Conservation (phyloP, 37 sponge, comb jelly and placozoan genomes). For the Tethya wilhelma region DNA sequence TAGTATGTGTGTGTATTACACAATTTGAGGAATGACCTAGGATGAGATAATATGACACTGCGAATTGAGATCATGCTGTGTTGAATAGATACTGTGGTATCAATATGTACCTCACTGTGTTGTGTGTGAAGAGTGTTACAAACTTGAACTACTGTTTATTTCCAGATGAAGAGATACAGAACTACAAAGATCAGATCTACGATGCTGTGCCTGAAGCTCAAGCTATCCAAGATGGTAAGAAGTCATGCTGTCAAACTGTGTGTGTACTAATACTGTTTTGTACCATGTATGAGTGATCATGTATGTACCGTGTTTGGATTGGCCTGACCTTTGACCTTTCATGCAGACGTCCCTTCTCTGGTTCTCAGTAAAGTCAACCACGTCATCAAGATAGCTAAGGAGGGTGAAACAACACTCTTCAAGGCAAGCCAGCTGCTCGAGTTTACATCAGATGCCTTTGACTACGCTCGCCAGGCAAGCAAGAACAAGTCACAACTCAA, state of each 20-base stretch:
- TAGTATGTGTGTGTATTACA: no score
- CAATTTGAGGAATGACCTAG: no score
- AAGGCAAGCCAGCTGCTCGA: slow-evolving; percentile 34
- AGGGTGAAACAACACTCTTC: slow-evolving; percentile 42
- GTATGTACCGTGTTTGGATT: not conserved
- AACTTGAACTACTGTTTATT: not conserved
- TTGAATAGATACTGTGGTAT: no score
- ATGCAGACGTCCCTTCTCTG: slow-evolving; percentile 21
- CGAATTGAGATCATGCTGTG: no score
- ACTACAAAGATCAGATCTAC: slow-evolving; percentile 16
- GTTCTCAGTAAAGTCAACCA: slow-evolving; percentile 18
- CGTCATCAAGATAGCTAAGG: slow-evolving; percentile 23
- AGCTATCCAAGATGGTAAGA: slow-evolving; percentile 13
- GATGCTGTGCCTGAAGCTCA: slow-evolving; percentile 11
- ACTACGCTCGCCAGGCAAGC: slow-evolving; percentile 34
- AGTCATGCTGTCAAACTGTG: not conserved
- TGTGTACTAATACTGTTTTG: not conserved
- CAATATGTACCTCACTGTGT: no score
- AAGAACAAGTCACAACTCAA: slow-evolving; percentile 24
- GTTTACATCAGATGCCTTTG: slow-evolving; percentile 14
- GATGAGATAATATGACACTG: no score
- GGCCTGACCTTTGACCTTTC: not conserved
- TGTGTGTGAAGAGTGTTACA: no score
- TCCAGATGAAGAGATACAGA: slow-evolving; percentile 34
- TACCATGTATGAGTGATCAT: no score